Evolutionary conservation across 2,888 invertebrate genomes (phyloP).

Genomic region (Ochropleura leucogaster): DNA sequence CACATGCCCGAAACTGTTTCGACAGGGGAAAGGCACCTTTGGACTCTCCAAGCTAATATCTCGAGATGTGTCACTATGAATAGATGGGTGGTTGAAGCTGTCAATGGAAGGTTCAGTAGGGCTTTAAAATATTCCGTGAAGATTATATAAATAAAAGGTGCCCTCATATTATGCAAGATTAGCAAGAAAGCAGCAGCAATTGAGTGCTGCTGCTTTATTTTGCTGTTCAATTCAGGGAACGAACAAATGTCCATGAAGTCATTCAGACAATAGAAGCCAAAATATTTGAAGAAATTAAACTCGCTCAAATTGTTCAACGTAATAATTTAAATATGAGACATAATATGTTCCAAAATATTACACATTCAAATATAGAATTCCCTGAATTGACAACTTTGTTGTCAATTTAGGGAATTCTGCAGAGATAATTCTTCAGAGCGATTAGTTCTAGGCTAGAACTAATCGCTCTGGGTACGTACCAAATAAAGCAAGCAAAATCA

Average conservation of each 20-base stretch:
- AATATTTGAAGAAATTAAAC: slow-evolving; percentile 6
- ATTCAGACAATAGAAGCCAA: neutral
- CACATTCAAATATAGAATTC: slow-evolving; percentile 7
- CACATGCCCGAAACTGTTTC: slow-evolving; percentile 8
- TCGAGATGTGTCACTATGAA: slow-evolving; percentile 13
- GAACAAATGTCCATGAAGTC: neutral
- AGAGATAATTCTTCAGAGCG: too few species aligned
- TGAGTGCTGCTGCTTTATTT: slow-evolving; percentile 10
- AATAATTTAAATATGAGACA: slow-evolving; percentile 15
- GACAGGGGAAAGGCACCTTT: slow-evolving; percentile 10
- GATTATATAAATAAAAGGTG: slow-evolving; percentile 1
- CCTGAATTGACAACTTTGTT: slow-evolving; percentile 5
- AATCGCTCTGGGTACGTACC: neutral
- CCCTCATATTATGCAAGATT: slow-evolving; percentile 3
- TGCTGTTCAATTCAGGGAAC: slow-evolving; percentile 2
- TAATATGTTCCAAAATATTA: neutral
- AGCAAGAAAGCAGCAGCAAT: too few species aligned
- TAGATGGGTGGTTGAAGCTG: slow-evolving; percentile 9
- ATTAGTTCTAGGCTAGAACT: too few species aligned
- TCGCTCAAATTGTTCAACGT: neutral
- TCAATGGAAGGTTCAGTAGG: too few species aligned
- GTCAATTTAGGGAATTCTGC: too few species aligned
- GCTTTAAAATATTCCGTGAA: slow-evolving; percentile 11
- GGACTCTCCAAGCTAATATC: slow-evolving; percentile 13
- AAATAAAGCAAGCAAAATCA: slow-evolving; percentile 14